Base-by-base conservation (phyloP, 1,140 invertebrate genomes). In the Ooceraea biroi region DNA sequence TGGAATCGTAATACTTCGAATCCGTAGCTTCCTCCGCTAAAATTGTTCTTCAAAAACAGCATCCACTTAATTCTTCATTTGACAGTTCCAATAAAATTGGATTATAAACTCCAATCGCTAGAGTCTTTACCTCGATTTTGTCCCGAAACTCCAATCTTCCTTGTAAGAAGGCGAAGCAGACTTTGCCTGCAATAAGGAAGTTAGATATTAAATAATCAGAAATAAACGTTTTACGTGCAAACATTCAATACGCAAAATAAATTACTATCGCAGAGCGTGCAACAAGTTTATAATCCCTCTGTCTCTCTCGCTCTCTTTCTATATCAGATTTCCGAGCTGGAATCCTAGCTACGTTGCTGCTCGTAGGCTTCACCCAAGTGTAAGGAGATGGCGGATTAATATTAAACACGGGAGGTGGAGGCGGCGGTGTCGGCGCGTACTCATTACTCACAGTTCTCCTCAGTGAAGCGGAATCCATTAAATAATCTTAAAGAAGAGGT, bases 401-500 rank as follows among this genome's bases (percentile, higher is more conserved):
- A 84, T 87, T 92, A 65, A 94, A 94, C 66, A 94, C 88, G 83
- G 94, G 93, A 50, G 93, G 94, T 36, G 93, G 94, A 22, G 93
- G 93, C 19, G 93, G 93, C 30, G 91, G 90, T 61, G 90, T 88
- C n/a, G 93, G 93, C 19, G 92, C 93, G 78, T 94, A 94, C 27
- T 95, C 93, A 68, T 94, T 94, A 63, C 85, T 94, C 2, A 95
- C 93, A 46, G 94, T 94, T 58, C 94, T 90, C 76, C 93, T 91
- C 61, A 95, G 86, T 41, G 91, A 85, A 50, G 89, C 66, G 5
- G 91, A 85, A 1, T 94, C 93, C 66, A 91, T 89, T 17, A 93
- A 65, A 85, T 92, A 94, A 91, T 93, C 93, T 94, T 19, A 17
- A 68, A 85, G 58, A 3, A 69, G 41, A 73, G 78, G 11, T 12